phyloP scores from a whole-genome alignment of 1,140 invertebrate genomes.

The Aradophagus sp. region DNA sequence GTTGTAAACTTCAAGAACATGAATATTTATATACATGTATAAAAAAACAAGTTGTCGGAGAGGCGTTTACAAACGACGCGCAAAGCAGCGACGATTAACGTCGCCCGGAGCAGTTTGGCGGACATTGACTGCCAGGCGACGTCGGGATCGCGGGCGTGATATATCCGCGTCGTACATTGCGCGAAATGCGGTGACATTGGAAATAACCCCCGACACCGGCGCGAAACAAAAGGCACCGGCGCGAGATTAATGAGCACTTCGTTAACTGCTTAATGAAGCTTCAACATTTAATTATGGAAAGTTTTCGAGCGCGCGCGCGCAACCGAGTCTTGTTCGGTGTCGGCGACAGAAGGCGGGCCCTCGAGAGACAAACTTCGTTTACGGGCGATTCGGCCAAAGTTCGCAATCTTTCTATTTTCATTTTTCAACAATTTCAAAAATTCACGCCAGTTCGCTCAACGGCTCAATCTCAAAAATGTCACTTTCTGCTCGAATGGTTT shows the following conservation, averaged over 20 bases:
- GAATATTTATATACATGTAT: no score
- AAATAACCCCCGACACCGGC: constrained; percentile 50
- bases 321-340: constrained; percentile 48
- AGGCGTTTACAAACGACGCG: no score
- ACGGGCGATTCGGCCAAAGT: constrained; percentile 44
- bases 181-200: constrained; percentile 51
- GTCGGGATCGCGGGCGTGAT: constrained; percentile 18
- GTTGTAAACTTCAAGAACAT: no score
- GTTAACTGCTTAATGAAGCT: constrained; percentile 59
- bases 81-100: no score
- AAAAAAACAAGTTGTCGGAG: no score
- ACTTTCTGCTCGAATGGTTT: no score
- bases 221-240: constrained; percentile 49
- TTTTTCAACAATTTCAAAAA: not conserved
- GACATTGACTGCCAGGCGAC: constrained; percentile 28
- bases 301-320: constrained; percentile 53
- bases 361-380: constrained; percentile 51
- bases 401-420: not conserved
- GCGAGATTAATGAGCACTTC: constrained; percentile 57
- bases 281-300: constrained; percentile 59
- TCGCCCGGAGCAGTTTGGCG: no score
- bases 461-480: not conserved
- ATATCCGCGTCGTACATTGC: constrained; percentile 47
- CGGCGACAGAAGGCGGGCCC: constrained; percentile 52
- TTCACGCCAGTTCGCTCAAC: not conserved